These are phyloP conservation scores for Dinomys branickii DNA, from an alignment of 2,113 vertebrate genomes.

Conservation along the genomic window DNA sequence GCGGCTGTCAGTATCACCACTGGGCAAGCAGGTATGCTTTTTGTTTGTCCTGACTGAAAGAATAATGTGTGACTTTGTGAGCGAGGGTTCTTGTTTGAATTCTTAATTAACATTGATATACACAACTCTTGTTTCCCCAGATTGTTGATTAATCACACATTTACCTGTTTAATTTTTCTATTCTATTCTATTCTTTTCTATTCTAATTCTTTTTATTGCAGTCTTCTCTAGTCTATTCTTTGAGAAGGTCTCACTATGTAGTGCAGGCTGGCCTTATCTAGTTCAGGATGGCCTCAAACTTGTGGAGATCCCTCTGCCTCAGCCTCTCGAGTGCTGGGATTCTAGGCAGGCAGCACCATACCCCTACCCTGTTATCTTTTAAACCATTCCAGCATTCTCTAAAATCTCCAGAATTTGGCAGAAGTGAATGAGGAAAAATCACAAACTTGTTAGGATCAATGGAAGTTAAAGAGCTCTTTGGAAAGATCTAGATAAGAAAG, in stretches of 20 bases:
- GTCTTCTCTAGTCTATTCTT: background rate
- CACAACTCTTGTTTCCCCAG: background rate
- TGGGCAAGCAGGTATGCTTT: slow-evolving; percentile 96
- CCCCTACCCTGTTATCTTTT: background rate
- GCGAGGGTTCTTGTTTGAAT: background rate
- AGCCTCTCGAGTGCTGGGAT: background rate
- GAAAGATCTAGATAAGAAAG: background rate
- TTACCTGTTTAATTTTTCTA: slow-evolving; percentile 40
- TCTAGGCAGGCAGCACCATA: background rate
- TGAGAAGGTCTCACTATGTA: background rate
- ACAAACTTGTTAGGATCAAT: background rate
- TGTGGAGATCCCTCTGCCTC: background rate
- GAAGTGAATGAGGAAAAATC: slow-evolving; percentile 38
- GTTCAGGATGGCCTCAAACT: background rate
- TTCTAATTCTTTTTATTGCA: background rate
- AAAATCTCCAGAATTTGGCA: slow-evolving; percentile 41
- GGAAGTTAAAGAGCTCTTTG: background rate
- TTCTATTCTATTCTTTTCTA: background rate
- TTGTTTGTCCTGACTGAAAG: slow-evolving; percentile 14
- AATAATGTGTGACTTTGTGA: background rate
- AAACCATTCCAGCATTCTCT: background rate
- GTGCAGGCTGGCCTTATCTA: background rate
- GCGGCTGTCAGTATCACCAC: slow-evolving; percentile 97
- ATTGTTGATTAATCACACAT: slow-evolving; percentile 11
- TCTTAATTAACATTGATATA: background rate